Percentiles rank a stretch among this genome's conserved stretches.
Evolutionary conservation across 1,140 invertebrate genomes (phyloP).

Genomic region (Aphis gossypii): DNA sequence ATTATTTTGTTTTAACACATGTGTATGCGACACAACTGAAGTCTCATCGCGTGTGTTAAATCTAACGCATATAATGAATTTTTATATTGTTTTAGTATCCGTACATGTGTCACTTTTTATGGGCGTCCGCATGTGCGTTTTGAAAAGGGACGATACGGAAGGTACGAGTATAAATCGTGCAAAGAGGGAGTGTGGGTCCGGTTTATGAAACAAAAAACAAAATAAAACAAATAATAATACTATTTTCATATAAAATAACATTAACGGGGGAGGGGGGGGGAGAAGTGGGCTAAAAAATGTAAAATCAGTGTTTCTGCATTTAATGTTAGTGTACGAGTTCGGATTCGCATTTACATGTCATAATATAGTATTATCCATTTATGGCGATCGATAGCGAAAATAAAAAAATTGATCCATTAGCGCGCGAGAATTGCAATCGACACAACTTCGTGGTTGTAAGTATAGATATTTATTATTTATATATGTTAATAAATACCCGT

Average conservation of each 20-base stretch:
- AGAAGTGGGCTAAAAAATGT: neutral
- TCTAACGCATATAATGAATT: neutral
- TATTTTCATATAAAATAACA: neutral
- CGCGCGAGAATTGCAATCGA: neutral
- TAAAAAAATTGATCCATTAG: neutral
- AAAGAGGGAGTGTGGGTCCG: neutral
- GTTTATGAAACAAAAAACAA: neutral
- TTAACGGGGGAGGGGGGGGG: neutral
- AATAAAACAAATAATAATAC: neutral
- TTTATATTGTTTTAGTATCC: constrained; percentile 15
- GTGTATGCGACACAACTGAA: neutral
- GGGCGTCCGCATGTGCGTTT: neutral
- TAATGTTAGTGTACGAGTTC: neutral
- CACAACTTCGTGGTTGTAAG: neutral
- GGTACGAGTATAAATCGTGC: neutral
- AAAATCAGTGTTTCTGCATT: neutral
- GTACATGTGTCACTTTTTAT: constrained; percentile 19
- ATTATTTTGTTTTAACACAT: neutral
- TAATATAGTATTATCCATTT: neutral
- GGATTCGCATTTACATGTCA: neutral
- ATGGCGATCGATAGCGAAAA: neutral
- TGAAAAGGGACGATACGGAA: neutral
- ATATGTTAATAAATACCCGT: neutral
- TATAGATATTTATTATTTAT: neutral
- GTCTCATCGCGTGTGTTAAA: neutral